Percentiles rank a stretch among this genome's conserved stretches.
phyloP scores from a whole-genome alignment of 1,140 invertebrate species.

The roundworm (Caenorhabditis elegans) region WBcel235 BX284606.5:3362001-3362500 shows the following conservation, averaged over 20 bases:
- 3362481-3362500: background rate
- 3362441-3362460: conserved; percentile 1
- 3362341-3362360: background rate
- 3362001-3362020: conserved; percentile 69
- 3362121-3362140: conserved; percentile 25
- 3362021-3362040: conserved; percentile 66
- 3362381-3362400: too few species aligned
- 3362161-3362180: background rate
- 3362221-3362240: conserved; percentile 37
- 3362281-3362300: conserved; percentile 65
- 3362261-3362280: background rate
- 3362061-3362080: conserved; percentile 67
- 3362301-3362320: conserved; percentile 67
- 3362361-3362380: background rate
- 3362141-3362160: conserved; percentile 2
- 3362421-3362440: conserved; percentile 8
- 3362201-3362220: conserved; percentile 34
- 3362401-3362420: background rate
- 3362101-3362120: conserved; percentile 64
- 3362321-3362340: conserved; percentile 63
- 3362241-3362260: background rate
- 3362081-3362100: conserved; percentile 68
- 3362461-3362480: background rate
- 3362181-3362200: conserved; percentile 11
- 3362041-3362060: conserved; percentile 67